Evolutionary conservation across 2,113 vertebrate genomes (phyloP), one percentile per base, ranked within the genome.

Genomic region (Actenoides lindsayi): DNA sequence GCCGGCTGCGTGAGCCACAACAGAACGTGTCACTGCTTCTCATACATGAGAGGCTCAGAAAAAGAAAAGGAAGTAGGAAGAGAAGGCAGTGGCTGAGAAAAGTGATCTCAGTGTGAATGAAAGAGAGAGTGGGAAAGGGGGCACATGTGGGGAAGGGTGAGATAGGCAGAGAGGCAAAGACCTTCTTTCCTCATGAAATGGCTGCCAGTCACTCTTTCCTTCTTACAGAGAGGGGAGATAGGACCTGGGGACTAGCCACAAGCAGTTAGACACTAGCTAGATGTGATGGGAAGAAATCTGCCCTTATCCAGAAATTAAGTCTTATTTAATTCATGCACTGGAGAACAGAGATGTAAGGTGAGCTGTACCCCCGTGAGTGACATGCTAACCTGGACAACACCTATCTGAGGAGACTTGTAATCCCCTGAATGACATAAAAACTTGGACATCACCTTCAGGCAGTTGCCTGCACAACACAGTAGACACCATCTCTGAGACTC

Each of bases 1-100:
- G 84, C 92, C 64, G 73, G 62, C 87, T 92, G 85, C 4, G 62
- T 73, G 90, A 97, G 93, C 86, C 94, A 95, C 93, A 93, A 96
- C 87, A 96, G 79, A 95, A 85, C 13, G 2, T 24, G 48, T 96
- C 91, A 94, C 90, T 90, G 84, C 82, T 93, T 53, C 93, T 94
- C 41, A 37, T 21, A 59, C 65, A 77, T 6, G 50, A 91, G 77
- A 87, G 46, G 41, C 83, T 96, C 68, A 46, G 67, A 88, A 95
- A 24, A 83, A 92, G 44, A 81, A 60, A 82, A 53, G 27, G 18
- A 83, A 33, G 31, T 16, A 94, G 68, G 68, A 74, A 79, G 25
- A 9, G 17, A 20, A 69, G 33, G 68, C 46, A 75, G 50, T 67
- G 31, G 33, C 54, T 89, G 69, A 77, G 80, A 71, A 90, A 79